Conservation (phyloP, 1,140 invertebrate species). For the Magallana gigas region DNA sequence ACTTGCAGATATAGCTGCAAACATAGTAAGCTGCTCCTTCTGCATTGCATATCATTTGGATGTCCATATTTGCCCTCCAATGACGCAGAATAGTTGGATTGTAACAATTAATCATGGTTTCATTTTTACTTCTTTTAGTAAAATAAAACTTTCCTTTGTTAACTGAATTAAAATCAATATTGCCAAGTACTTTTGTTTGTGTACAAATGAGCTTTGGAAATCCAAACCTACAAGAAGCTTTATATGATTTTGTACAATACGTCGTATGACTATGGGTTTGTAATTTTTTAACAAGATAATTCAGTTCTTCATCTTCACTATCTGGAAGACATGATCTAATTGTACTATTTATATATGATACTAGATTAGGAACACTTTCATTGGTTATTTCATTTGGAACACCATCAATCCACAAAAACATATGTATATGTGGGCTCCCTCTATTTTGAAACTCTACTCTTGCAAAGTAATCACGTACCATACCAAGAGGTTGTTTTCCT, state of each 20-base stretch:
- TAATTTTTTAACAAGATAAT: constrained; percentile 5
- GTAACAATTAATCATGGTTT: constrained; percentile 57
- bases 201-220: constrained; percentile 57
- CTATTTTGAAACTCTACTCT: constrained; percentile 53
- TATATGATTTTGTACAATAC: constrained; percentile 56
- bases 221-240: constrained; percentile 60
- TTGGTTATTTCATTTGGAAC: constrained; percentile 59
- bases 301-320: constrained; percentile 15
- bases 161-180: constrained; percentile 46
- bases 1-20: constrained; percentile 61
- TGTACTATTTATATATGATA: constrained; percentile 58
- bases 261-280: constrained; percentile 59
- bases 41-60: constrained; percentile 58
- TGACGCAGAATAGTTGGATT: constrained; percentile 55
- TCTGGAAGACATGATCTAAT: constrained; percentile 47
- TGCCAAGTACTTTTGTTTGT: constrained; percentile 13
- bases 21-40: constrained; percentile 64
- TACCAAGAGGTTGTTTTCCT: background rate
- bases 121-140: constrained; percentile 37
- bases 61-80: constrained; percentile 64
- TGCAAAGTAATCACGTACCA: background rate
- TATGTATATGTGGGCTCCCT: constrained; percentile 79
- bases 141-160: constrained; percentile 56
- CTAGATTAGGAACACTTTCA: constrained; percentile 23
- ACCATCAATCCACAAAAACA: constrained; percentile 77